These are phyloP conservation scores for Myocastor coypus DNA, from an alignment of 2,113 vertebrate species.

Conservation along the genomic window DNA sequence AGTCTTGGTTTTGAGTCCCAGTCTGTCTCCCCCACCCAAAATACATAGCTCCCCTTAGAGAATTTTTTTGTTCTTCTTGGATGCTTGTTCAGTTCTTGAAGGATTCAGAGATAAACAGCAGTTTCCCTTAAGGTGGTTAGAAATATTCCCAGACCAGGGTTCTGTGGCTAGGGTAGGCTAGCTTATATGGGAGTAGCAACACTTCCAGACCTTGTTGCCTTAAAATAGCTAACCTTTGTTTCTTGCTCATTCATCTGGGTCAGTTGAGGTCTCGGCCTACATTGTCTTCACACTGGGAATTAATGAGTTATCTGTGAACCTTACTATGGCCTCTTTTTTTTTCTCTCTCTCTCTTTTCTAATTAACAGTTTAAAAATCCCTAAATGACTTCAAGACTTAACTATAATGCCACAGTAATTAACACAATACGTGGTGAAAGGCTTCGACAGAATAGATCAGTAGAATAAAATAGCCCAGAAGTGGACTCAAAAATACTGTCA, in stretches of 20 bases:
- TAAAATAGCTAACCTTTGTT: not conserved
- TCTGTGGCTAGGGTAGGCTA: not conserved
- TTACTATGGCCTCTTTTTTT: not conserved
- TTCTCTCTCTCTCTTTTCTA: not conserved
- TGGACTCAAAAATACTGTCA: not conserved
- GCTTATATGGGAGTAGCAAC: not conserved
- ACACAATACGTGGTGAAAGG: not conserved
- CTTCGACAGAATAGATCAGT: not conserved
- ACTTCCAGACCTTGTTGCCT: not conserved
- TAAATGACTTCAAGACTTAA: not conserved
- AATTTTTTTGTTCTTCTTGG: not conserved
- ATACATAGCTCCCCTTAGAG: too few species aligned
- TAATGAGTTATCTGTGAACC: not conserved
- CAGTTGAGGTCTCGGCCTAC: not conserved
- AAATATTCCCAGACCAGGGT: not conserved
- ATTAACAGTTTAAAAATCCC: not conserved
- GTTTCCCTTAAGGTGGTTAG: not conserved
- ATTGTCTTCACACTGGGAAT: not conserved
- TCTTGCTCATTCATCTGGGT: not conserved
- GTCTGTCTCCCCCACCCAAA: not conserved
- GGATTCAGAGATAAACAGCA: constrained; percentile 4
- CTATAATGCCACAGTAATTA: not conserved
- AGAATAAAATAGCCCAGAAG: not conserved
- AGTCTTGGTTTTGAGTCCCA: too few species aligned
- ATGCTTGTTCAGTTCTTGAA: not conserved